A percentile compares a stretch with the other conserved stretches of the same genome.
These are phyloP conservation scores for Thalpophila matura DNA, from an alignment of 2,888 invertebrate genomes.

Conservation along the genomic window DNA sequence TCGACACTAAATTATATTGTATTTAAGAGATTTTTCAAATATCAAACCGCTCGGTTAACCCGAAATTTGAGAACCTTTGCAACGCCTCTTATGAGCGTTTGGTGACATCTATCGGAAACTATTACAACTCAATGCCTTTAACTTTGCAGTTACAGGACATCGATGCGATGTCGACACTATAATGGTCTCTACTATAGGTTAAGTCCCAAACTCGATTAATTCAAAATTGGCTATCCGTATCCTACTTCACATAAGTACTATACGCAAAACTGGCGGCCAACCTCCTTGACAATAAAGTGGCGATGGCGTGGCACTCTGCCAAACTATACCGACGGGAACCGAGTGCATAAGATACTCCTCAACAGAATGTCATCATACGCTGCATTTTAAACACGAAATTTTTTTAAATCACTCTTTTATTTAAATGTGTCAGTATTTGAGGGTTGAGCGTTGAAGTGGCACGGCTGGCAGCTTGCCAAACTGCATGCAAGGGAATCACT, in stretches of 20 bases:
- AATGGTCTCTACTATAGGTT: slow-evolving; percentile 23
- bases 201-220: slow-evolving; percentile 19
- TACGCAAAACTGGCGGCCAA: slow-evolving; percentile 41
- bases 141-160: too few relatives aligned
- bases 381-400: slow-evolving; percentile 30
- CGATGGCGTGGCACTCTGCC: slow-evolving; percentile 42
- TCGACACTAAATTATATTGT: too few relatives aligned
- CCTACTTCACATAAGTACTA: slow-evolving; percentile 37
- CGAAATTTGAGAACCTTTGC: too few relatives aligned
- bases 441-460: slow-evolving; percentile 24
- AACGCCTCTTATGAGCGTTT: too few relatives aligned
- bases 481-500: slow-evolving; percentile 48
- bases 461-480: slow-evolving; percentile 42
- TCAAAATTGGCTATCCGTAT: slow-evolving; percentile 38
- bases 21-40: too few relatives aligned
- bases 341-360: slow-evolving; percentile 31
- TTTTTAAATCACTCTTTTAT: slow-evolving; percentile 41
- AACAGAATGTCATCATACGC: slow-evolving; percentile 43
- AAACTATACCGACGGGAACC: slow-evolving; percentile 15
- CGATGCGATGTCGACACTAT: slow-evolving; percentile 1
- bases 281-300: slow-evolving; percentile 44
- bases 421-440: slow-evolving; percentile 36
- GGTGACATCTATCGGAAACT: too few relatives aligned
- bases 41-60: too few relatives aligned
- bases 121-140: too few relatives aligned